Evolutionary conservation across 2,113 vertebrate genomes (phyloP).

Genomic region (Heptranchias perlo): DNA sequence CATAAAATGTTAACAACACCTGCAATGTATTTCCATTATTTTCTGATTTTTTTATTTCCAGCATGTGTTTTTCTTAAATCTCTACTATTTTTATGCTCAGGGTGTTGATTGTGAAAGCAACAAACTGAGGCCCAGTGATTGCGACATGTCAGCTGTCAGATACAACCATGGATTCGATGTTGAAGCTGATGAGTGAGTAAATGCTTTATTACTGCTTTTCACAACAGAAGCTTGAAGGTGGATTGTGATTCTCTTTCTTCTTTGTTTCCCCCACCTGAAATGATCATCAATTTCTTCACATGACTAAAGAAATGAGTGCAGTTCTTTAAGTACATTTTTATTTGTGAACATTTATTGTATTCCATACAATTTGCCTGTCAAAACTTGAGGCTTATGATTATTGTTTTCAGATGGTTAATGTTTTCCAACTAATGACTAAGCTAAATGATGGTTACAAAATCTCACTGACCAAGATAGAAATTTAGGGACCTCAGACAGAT

Average conservation of each 20-base stretch:
- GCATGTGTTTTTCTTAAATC: not conserved
- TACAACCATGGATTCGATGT: constrained; percentile 60
- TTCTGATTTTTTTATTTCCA: not conserved
- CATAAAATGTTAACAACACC: not conserved
- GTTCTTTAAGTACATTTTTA: too few species aligned
- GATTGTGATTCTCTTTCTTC: not conserved
- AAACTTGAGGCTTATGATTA: not conserved
- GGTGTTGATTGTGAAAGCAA: not conserved
- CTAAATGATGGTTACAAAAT: not conserved
- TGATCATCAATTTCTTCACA: not conserved
- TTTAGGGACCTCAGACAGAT: not conserved
- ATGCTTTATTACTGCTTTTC: not conserved
- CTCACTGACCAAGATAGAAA: not conserved
- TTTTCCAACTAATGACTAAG: not conserved
- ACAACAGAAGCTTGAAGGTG: not conserved
- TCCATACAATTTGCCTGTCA: not conserved
- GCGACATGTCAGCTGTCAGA: constrained; percentile 65
- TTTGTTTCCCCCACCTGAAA: not conserved
- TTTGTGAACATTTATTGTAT: too few species aligned
- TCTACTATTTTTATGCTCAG: not conserved
- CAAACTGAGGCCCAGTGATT: not conserved
- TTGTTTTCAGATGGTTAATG: not conserved
- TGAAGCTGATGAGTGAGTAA: constrained; percentile 63
- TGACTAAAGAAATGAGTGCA: not conserved
- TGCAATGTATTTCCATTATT: not conserved